Conservation (phyloP, 2,797 vertebrate species). For the Amniataba percoides region DNA sequence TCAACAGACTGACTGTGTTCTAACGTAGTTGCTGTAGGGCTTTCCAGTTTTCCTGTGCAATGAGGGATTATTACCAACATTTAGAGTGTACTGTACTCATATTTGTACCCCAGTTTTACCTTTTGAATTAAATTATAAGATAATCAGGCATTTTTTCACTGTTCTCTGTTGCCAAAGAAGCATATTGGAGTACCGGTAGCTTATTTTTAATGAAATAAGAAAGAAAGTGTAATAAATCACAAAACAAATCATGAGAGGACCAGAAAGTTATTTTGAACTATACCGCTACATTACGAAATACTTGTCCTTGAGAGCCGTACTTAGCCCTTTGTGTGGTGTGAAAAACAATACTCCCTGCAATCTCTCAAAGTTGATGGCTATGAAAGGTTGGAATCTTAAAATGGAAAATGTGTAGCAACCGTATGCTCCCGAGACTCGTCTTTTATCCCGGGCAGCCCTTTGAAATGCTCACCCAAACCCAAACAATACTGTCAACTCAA, state of each 20-base stretch:
- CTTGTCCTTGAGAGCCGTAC: constrained; percentile 17
- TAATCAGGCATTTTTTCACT: neutral
- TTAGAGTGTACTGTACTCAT: neutral
- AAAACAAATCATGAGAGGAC: constrained; percentile 20
- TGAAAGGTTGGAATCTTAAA: constrained; percentile 58
- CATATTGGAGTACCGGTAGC: neutral
- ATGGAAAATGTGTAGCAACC: constrained; percentile 58
- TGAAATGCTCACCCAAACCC: constrained; percentile 76
- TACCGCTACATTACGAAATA: neutral
- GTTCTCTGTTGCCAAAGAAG: neutral
- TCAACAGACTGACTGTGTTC: neutral
- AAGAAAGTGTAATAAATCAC: constrained; percentile 20
- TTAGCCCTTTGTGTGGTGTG: constrained; percentile 26
- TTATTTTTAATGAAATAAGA: neutral
- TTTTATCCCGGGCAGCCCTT: constrained; percentile 75
- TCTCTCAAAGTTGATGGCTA: constrained; percentile 47
- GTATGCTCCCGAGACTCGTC: constrained; percentile 47
- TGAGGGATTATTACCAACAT: neutral
- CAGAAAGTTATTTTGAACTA: constrained; percentile 25
- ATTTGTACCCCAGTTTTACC: neutral
- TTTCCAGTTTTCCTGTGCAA: neutral
- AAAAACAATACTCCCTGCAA: constrained; percentile 48
- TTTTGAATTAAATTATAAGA: neutral
- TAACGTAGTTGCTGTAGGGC: neutral
- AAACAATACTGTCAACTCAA: constrained; percentile 76